These are phyloP conservation scores for Odiellus spinosus DNA, from an alignment of 2,888 invertebrate genomes.

Conservation along the genomic window DNA sequence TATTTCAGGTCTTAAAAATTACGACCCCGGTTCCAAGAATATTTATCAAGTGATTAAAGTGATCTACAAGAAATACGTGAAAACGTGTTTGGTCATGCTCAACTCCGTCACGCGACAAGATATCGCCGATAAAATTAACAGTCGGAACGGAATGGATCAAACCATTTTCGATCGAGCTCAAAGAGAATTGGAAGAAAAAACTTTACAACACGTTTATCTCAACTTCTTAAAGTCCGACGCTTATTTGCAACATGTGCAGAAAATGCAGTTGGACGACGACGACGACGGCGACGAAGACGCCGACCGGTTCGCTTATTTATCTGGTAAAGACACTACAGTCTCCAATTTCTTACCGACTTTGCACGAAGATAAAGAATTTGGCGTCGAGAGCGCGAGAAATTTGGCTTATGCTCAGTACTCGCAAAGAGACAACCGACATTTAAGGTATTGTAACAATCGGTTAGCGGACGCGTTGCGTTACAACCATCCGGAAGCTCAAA, in stretches of 20 bases:
- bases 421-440: no score
- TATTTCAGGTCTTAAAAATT: no score
- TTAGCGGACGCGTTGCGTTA: slow-evolving; percentile 40
- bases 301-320: neutral
- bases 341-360: slow-evolving; percentile 51
- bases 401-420: no score
- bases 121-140: slow-evolving; percentile 6
- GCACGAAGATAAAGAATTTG: slow-evolving; percentile 70
- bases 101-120: slow-evolving; percentile 8
- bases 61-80: slow-evolving; percentile 12
- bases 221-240: slow-evolving; percentile 83
- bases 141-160: slow-evolving; percentile 42
- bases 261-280: slow-evolving; percentile 18
- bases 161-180: slow-evolving; percentile 74
- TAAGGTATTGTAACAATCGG: slow-evolving; percentile 26
- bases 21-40: slow-evolving; percentile 2
- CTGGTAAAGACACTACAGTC: slow-evolving; percentile 1
- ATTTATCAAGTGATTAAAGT: slow-evolving; percentile 5
- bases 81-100: slow-evolving; percentile 5
- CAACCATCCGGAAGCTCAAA: slow-evolving; percentile 44
- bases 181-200: slow-evolving; percentile 60
- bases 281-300: no score
- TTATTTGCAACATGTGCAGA: slow-evolving; percentile 45
- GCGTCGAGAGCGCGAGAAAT: slow-evolving; percentile 25
- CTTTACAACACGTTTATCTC: slow-evolving; percentile 74